A percentile compares a stretch with the other conserved stretches of the same genome.
phyloP scores from a whole-genome alignment of 2,113 vertebrate species.

The Atrichornis clamosus region DNA sequence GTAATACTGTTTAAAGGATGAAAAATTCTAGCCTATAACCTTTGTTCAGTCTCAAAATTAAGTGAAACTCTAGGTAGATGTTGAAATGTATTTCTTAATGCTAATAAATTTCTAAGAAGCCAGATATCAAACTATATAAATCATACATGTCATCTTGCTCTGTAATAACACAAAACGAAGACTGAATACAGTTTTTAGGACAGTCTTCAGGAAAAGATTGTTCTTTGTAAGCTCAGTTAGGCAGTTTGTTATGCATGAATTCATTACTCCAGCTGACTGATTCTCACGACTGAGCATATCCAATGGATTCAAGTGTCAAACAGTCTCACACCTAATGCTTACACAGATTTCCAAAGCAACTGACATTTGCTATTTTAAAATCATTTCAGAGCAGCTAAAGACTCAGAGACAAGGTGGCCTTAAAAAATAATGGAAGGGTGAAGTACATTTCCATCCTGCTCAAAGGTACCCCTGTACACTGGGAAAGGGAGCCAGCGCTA shows the following conservation, averaged over 20 bases:
- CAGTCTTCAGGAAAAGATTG: neutral
- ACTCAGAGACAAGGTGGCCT: neutral
- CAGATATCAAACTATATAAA: neutral
- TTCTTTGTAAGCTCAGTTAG: neutral
- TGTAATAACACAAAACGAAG: neutral
- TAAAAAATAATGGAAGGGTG: neutral
- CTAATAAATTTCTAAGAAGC: conserved; percentile 38
- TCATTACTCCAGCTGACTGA: neutral
- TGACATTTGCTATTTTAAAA: conserved; percentile 25
- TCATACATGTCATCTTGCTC: neutral
- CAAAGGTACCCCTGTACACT: neutral
- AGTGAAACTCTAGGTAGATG: neutral
- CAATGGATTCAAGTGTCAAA: neutral
- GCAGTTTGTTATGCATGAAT: conserved; percentile 31
- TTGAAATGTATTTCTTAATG: neutral
- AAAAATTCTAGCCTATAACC: neutral
- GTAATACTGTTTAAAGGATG: neutral
- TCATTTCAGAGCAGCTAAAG: neutral
- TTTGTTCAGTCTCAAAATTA: conserved; percentile 14
- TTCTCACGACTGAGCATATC: neutral
- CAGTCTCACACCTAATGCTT: neutral
- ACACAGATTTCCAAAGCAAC: neutral
- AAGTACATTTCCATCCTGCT: neutral
- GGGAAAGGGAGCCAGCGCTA: neutral
- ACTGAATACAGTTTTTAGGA: neutral